Conservation (phyloP, 2,113 vertebrate genomes). For the Echinops telfairi region DNA sequence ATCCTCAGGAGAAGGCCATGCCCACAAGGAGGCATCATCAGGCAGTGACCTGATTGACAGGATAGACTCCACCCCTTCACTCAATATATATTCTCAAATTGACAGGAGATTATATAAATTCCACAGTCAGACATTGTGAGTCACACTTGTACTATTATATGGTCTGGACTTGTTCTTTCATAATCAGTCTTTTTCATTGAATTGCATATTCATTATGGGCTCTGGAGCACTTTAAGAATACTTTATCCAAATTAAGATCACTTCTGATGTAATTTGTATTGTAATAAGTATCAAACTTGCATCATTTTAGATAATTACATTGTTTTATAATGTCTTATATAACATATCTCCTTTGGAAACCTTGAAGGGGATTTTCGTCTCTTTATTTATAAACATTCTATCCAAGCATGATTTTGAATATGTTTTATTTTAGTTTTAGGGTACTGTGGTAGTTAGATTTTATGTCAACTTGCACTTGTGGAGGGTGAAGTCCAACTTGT, state of each 20-base stretch:
- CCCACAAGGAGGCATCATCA: too few species aligned
- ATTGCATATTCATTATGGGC: slow-evolving; percentile 8
- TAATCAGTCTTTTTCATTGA: not conserved
- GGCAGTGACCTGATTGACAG: too few species aligned
- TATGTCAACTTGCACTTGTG: too few species aligned
- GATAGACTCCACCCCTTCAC: too few species aligned
- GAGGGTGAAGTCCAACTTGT: too few species aligned
- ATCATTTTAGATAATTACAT: slow-evolving; percentile 13
- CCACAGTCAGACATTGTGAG: not conserved
- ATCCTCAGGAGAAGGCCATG: too few species aligned
- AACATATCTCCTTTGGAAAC: slow-evolving; percentile 44
- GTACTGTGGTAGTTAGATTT: too few species aligned
- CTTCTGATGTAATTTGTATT: slow-evolving; percentile 35
- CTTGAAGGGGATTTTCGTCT: slow-evolving; percentile 35
- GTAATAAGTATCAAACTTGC: slow-evolving; percentile 29
- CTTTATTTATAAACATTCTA: not conserved
- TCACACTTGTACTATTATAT: not conserved
- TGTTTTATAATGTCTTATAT: slow-evolving; percentile 24
- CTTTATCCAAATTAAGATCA: not conserved
- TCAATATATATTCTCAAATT: too few species aligned
- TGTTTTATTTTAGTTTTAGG: slow-evolving; percentile 49
- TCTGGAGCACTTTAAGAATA: not conserved
- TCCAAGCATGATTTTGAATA: slow-evolving; percentile 34
- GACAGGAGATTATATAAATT: too few species aligned
- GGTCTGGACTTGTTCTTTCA: not conserved